A percentile compares a stretch with the other conserved stretches of the same genome.
phyloP scores from a whole-genome alignment of 2,797 vertebrate genomes.

The Paratrypauchen microcephalus region DNA sequence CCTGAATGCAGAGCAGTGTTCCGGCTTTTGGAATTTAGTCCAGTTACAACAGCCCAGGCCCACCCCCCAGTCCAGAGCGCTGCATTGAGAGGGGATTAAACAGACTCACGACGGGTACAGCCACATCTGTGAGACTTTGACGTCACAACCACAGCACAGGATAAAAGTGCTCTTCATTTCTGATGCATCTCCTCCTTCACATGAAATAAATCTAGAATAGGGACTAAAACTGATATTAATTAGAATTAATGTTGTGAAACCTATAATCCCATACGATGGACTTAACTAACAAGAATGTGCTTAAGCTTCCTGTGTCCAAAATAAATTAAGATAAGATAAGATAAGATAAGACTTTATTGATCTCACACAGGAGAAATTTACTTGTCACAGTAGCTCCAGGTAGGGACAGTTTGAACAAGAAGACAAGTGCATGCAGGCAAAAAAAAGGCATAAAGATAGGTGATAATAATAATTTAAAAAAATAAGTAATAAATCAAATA shows the following conservation, averaged over 20 bases:
- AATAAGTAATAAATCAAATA: too few relatives aligned
- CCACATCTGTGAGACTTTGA: conserved; percentile 56
- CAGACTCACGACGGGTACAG: conserved; percentile 23
- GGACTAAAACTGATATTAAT: conserved; percentile 24
- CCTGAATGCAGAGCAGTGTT: conserved; percentile 61
- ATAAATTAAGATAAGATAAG: too few relatives aligned
- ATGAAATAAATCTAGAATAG: conserved; percentile 16
- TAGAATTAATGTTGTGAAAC: conserved; percentile 14
- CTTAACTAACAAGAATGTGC: not conserved
- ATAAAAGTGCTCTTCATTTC: conserved; percentile 49
- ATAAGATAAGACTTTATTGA: too few relatives aligned
- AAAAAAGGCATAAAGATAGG: too few relatives aligned
- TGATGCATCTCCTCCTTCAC: conserved; percentile 30
- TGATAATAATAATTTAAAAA: too few relatives aligned
- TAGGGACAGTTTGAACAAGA: too few relatives aligned
- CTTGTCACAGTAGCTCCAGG: too few relatives aligned
- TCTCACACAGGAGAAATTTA: too few relatives aligned
- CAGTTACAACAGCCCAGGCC: conserved; percentile 52
- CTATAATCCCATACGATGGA: conserved; percentile 4
- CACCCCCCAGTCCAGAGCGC: not conserved
- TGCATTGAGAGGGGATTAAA: conserved; percentile 44
- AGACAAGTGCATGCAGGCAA: too few relatives aligned
- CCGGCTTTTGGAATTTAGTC: conserved; percentile 66
- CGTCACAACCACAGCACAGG: conserved; percentile 27
- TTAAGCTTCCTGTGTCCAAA: not conserved